A percentile compares a stretch with the other conserved stretches of the same genome.
phyloP scores from a whole-genome alignment of 2,797 vertebrate species.

The Enteromius treurensis region DNA sequence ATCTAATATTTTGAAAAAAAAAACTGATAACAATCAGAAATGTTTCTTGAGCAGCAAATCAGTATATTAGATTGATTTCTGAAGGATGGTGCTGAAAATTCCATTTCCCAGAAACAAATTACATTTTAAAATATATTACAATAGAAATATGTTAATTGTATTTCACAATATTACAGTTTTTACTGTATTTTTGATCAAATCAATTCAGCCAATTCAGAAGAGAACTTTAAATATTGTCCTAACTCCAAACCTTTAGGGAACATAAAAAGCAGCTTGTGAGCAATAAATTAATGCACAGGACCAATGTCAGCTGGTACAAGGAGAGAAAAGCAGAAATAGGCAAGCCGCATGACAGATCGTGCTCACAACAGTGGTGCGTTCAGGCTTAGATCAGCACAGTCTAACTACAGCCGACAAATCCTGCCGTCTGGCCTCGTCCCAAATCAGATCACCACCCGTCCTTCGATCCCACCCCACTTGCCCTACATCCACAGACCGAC shows the following conservation, averaged over 20 bases:
- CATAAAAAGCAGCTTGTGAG: background rate
- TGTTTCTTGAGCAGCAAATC: background rate
- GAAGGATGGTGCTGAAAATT: background rate
- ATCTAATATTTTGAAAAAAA: no score
- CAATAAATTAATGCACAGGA: background rate
- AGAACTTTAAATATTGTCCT: background rate
- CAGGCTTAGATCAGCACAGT: slow-evolving; percentile 35
- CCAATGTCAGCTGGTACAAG: background rate
- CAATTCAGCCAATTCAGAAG: no score
- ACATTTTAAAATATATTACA: background rate
- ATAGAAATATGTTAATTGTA: background rate
- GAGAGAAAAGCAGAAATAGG: slow-evolving; percentile 2
- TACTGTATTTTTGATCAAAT: background rate
- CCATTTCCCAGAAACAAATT: background rate
- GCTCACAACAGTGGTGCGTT: slow-evolving; percentile 38
- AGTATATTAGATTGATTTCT: background rate
- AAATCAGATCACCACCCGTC: slow-evolving; percentile 29
- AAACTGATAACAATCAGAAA: background rate
- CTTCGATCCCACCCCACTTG: background rate
- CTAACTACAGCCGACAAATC: slow-evolving; percentile 44
- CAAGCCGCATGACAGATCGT: background rate
- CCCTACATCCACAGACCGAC: background rate
- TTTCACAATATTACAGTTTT: background rate
- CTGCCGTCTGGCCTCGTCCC: slow-evolving; percentile 24
- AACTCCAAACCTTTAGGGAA: background rate